Evolutionary conservation across 2,113 vertebrate genomes (phyloP).

Genomic region (Scopus umbretta): DNA sequence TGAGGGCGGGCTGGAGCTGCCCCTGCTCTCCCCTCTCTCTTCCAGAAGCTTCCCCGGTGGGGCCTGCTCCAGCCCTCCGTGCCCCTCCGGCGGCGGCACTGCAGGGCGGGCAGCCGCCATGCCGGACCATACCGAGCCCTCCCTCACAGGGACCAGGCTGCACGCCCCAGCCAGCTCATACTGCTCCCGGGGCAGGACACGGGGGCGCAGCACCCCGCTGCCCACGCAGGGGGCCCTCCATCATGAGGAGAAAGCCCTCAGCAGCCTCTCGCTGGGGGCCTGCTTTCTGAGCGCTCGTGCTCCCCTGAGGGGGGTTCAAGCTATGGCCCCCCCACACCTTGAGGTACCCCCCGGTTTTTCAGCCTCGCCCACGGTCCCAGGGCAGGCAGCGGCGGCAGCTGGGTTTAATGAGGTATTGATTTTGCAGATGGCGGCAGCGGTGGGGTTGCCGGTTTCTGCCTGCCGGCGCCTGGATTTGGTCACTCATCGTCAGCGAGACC

Average conservation of each 20-base stretch:
- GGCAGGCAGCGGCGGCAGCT: not conserved
- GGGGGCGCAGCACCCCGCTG: too few relatives aligned
- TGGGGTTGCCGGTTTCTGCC: not conserved
- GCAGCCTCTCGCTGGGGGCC: not conserved
- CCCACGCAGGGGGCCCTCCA: rapidly evolving
- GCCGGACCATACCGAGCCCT: rapidly evolving
- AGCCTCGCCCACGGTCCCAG: rapidly evolving
- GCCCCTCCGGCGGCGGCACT: rapidly evolving
- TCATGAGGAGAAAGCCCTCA: rapidly evolving
- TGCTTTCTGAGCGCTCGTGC: rapidly evolving
- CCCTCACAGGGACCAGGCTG: too few relatives aligned
- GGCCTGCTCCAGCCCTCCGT: not conserved
- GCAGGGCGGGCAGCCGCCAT: too few relatives aligned
- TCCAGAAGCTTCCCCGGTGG: rapidly evolving
- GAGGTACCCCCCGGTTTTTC: not conserved
- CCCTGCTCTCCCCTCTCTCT: rapidly evolving
- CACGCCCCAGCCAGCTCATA: too few relatives aligned
- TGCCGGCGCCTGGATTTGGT: rapidly evolving
- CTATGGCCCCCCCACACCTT: rapidly evolving
- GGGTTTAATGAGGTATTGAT: not conserved
- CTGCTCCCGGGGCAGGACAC: rapidly evolving
- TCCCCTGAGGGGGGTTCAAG: rapidly evolving
- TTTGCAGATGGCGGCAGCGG: not conserved
- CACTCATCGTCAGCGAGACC: rapidly evolving
- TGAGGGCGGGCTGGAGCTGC: not conserved